Evolutionary conservation across 2,797 vertebrate genomes (phyloP).

Genomic region (Oreochromis mossambicus): DNA sequence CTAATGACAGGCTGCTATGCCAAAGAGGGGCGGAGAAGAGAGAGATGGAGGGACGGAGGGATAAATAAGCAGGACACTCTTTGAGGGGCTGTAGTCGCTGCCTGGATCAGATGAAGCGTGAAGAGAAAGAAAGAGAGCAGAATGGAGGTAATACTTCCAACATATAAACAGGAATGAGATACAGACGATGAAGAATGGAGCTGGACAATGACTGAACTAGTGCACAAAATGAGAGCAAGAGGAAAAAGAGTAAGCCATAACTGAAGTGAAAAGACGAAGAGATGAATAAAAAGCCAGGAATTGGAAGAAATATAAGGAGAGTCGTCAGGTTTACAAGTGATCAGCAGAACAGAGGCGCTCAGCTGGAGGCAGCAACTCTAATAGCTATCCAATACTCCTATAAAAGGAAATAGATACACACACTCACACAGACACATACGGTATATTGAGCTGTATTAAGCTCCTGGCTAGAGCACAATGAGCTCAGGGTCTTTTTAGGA

Average conservation of each 20-base stretch:
- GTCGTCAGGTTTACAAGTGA: constrained; percentile 15
- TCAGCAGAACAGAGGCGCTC: constrained; percentile 35
- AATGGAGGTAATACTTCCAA: neutral
- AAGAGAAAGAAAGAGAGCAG: neutral
- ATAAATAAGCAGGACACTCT: constrained; percentile 31
- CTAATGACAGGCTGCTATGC: constrained; percentile 64
- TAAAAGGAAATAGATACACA: constrained; percentile 16
- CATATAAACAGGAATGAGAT: neutral
- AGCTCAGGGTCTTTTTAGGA: constrained; percentile 48
- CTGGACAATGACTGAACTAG: neutral
- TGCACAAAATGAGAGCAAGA: neutral
- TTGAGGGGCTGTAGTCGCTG: constrained; percentile 23
- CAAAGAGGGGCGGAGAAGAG: constrained; percentile 44
- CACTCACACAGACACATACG: neutral
- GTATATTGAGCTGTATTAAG: constrained; percentile 40
- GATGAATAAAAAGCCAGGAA: neutral
- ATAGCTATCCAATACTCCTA: constrained; percentile 39
- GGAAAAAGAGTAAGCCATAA: neutral
- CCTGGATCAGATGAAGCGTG: constrained; percentile 28
- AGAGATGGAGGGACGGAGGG: constrained; percentile 28
- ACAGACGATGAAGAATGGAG: neutral
- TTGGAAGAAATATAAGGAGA: neutral
- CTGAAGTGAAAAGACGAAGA: neutral
- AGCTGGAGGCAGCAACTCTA: constrained; percentile 44
- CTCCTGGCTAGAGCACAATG: constrained; percentile 39